A percentile compares a stretch with the other conserved stretches of the same genome.
Conservation (phyloP, 2,797 vertebrate genomes). For the Cossypha polioptera region DNA sequence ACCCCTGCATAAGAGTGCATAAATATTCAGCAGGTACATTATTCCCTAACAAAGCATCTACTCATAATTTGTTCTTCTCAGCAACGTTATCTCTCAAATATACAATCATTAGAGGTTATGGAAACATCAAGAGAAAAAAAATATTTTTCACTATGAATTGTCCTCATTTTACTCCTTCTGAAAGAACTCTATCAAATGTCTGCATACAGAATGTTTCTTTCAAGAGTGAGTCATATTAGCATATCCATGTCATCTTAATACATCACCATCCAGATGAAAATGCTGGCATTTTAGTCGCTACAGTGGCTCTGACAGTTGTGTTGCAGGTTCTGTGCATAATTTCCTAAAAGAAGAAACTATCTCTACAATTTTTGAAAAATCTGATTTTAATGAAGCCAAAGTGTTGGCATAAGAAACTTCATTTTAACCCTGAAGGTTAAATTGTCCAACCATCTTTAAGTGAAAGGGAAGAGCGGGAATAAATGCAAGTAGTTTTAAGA, state of each 20-base stretch:
- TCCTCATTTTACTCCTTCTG: neutral
- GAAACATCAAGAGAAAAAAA: neutral
- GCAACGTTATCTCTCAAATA: neutral
- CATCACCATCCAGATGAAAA: neutral
- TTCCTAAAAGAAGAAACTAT: neutral
- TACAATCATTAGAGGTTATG: neutral
- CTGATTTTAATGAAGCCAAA: neutral
- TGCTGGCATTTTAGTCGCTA: neutral
- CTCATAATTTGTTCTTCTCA: neutral
- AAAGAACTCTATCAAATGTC: neutral
- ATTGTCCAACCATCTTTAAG: neutral
- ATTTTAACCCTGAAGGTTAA: neutral
- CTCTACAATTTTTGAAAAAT: neutral
- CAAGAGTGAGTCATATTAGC: neutral
- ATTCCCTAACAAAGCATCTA: slow-evolving; percentile 1
- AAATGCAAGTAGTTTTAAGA: neutral
- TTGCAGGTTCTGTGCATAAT: neutral
- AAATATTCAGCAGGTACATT: neutral
- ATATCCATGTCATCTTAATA: neutral
- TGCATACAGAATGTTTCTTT: neutral
- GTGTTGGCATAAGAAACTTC: neutral
- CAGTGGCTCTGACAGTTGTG: neutral
- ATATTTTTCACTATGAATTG: neutral
- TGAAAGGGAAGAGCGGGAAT: neutral
- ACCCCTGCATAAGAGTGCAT: neutral